phyloP scores from a whole-genome alignment of 2,797 vertebrate species.

The Babyrousa celebensis region DNA sequence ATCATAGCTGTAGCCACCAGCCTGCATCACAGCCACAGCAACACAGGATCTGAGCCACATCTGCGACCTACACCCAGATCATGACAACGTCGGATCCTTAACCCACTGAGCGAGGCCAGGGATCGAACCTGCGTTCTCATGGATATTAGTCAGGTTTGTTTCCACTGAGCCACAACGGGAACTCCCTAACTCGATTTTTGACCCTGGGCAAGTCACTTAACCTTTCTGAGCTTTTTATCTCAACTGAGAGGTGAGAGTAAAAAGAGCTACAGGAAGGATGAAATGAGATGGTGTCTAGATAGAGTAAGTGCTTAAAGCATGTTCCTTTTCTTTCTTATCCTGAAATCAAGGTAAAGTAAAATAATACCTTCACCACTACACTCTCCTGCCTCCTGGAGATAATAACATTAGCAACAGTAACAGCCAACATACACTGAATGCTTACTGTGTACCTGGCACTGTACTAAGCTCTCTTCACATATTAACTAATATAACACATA shows the following conservation, averaged over 20 bases:
- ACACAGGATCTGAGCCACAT: too few relatives aligned
- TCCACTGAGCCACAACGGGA: too few relatives aligned
- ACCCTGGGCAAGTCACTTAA: background rate
- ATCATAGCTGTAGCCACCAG: too few relatives aligned
- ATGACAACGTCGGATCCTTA: too few relatives aligned
- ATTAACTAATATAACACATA: background rate
- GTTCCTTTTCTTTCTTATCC: background rate
- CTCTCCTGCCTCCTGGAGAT: background rate
- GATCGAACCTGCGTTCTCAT: too few relatives aligned
- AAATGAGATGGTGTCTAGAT: background rate
- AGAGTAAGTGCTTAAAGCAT: accelerated
- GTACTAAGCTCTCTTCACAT: background rate
- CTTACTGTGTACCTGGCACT: accelerated
- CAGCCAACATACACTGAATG: accelerated
- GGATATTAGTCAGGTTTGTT: too few relatives aligned
- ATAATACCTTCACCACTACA: background rate
- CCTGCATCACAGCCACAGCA: too few relatives aligned
- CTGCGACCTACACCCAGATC: too few relatives aligned
- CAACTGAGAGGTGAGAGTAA: background rate
- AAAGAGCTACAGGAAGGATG: too few relatives aligned
- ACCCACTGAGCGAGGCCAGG: too few relatives aligned
- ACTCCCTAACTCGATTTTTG: background rate
- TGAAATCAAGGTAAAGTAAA: background rate
- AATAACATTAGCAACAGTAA: background rate
- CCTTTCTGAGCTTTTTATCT: background rate